A percentile compares a stretch with the other conserved stretches of the same genome.
Evolutionary conservation across 1,140 invertebrate species (phyloP).

Genomic region (Neotoxoptera formosana): DNA sequence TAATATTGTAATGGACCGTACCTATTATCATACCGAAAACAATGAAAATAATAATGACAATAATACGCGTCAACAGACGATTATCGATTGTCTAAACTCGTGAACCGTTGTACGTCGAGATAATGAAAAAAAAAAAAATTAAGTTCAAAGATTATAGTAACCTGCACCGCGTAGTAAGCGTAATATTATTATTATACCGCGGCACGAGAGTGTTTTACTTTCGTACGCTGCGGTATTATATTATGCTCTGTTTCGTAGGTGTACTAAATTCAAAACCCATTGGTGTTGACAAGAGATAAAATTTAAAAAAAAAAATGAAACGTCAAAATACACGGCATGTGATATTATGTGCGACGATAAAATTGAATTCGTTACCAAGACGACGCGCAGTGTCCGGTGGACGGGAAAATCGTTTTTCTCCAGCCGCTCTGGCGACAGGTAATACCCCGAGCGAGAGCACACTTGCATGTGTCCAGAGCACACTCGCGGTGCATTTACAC

Average conservation of each 20-base stretch:
- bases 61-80: neutral
- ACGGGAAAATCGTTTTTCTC: constrained; percentile 51
- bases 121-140: neutral
- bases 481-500: constrained; percentile 4
- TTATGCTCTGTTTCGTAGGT: no score
- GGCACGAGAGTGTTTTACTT: neutral
- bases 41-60: neutral
- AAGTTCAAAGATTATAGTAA: constrained; percentile 29
- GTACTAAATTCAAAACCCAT: constrained; percentile 50
- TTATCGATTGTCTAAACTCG: neutral
- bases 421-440: neutral
- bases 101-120: constrained; percentile 11
- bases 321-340: no score
- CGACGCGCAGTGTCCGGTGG: constrained; percentile 25
- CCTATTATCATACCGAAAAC: neutral
- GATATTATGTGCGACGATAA: neutral
- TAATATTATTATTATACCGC: neutral
- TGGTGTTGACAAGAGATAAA: constrained; percentile 48
- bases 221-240: no score
- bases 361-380: constrained; percentile 42
- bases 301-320: constrained; percentile 28
- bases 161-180: neutral
- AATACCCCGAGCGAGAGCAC: neutral
- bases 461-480: no score
- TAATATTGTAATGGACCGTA: neutral